These are phyloP conservation scores for Murina feae DNA, from an alignment of 2,113 vertebrate species.

Conservation along the genomic window DNA sequence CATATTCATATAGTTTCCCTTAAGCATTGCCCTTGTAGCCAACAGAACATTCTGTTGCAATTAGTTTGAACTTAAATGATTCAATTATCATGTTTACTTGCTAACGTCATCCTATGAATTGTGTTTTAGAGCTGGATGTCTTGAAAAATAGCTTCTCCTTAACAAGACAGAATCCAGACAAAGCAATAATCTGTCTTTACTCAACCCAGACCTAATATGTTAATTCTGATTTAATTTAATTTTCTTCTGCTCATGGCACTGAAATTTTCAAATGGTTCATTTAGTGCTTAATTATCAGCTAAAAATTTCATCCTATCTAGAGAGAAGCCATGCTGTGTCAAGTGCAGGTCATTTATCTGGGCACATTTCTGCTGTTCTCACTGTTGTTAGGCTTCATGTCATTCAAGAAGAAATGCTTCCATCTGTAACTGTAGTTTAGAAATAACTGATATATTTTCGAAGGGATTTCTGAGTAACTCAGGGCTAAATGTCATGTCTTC, in stretches of 20 bases:
- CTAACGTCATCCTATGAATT: slow-evolving; percentile 55
- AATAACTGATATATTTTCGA: slow-evolving; percentile 50
- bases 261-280: slow-evolving; percentile 80
- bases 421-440: slow-evolving; percentile 60
- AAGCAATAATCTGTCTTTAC: slow-evolving; percentile 77
- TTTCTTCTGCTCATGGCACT: slow-evolving; percentile 73
- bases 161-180: slow-evolving; percentile 64
- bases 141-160: slow-evolving; percentile 66
- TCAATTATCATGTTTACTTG: slow-evolving; percentile 51
- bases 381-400: neutral
- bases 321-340: slow-evolving; percentile 63
- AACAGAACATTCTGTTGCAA: neutral
- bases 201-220: slow-evolving; percentile 71
- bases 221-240: slow-evolving; percentile 81
- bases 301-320: slow-evolving; percentile 69
- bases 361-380: slow-evolving; percentile 52
- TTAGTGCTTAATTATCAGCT: slow-evolving; percentile 81
- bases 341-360: slow-evolving; percentile 66
- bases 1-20: neutral
- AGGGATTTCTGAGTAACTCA: slow-evolving; percentile 7
- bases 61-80: slow-evolving; percentile 59
- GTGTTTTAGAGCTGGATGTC: slow-evolving; percentile 49
- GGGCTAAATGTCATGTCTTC: neutral
- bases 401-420: slow-evolving; percentile 31
- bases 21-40: neutral